Evolutionary conservation across 1,140 invertebrate genomes (phyloP).

Genomic region (Drosophila ficusphila): DNA sequence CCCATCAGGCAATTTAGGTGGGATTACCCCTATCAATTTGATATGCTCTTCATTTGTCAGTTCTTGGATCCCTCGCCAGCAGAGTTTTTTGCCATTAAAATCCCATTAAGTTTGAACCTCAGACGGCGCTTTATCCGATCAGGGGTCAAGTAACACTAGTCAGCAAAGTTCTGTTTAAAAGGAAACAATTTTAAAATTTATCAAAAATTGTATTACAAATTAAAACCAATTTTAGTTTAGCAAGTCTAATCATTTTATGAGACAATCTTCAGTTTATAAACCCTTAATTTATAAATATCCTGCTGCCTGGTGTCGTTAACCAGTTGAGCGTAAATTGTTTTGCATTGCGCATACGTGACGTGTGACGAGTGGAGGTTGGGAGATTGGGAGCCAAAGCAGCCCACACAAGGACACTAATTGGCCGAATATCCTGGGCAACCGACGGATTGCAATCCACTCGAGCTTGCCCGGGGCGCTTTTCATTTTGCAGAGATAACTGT

Average conservation of each 20-base stretch:
- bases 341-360: slow-evolving; percentile 56
- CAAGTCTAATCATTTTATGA: no score
- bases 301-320: not conserved
- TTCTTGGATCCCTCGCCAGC: not conserved
- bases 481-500: not conserved
- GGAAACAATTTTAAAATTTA: not conserved
- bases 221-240: no score
- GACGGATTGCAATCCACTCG: slow-evolving; percentile 6
- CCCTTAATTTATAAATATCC: not conserved
- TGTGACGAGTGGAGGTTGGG: slow-evolving; percentile 1
- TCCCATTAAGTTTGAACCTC: slow-evolving; percentile 23
- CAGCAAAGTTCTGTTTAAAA: not conserved
- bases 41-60: slow-evolving; percentile 22
- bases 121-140: slow-evolving; percentile 2
- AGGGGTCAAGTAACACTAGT: slow-evolving; percentile 8
- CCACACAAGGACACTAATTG: slow-evolving; percentile 37
- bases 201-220: not conserved
- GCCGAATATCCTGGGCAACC: slow-evolving; percentile 44
- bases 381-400: not conserved
- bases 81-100: slow-evolving; percentile 24
- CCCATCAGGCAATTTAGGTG: slow-evolving; percentile 10
- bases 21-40: not conserved
- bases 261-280: not conserved
- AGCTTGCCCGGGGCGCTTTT: slow-evolving; percentile 4
- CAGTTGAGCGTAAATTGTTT: slow-evolving; percentile 21